These are phyloP conservation scores for Eretmochelys imbricata DNA, from an alignment of 2,113 vertebrate genomes.

Conservation along the genomic window DNA sequence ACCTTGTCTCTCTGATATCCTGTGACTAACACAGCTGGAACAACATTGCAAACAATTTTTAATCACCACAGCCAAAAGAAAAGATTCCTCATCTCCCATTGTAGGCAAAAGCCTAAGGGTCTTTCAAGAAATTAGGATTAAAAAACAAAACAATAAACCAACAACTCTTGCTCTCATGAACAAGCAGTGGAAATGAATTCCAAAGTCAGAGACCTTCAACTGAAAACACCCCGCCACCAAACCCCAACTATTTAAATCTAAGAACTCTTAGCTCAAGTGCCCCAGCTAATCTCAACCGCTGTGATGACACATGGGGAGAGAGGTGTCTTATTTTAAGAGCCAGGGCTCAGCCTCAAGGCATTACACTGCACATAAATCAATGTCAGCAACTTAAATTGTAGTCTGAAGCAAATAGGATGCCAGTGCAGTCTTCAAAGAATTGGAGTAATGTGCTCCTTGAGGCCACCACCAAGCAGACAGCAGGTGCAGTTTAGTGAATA, in stretches of 20 bases:
- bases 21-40: neutral
- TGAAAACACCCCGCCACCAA: neutral
- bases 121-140: neutral
- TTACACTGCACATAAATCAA: neutral
- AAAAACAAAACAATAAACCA: neutral
- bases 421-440: neutral
- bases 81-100: neutral
- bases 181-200: neutral
- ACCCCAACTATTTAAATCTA: rapidly evolving
- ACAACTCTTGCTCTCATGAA: neutral
- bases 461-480: neutral
- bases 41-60: neutral
- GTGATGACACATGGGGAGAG: neutral
- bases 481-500: neutral
- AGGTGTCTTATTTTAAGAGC: neutral
- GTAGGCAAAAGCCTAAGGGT: neutral
- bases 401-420: neutral
- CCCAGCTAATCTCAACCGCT: neutral
- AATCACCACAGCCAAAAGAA: neutral
- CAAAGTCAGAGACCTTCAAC: neutral
- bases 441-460: neutral
- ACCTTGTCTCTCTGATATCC: neutral
- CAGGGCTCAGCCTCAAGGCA: neutral
- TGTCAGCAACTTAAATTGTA: neutral
- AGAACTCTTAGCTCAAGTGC: neutral